Conservation (phyloP, 2,797 vertebrate genomes). For the Syncerus caffer region DNA sequence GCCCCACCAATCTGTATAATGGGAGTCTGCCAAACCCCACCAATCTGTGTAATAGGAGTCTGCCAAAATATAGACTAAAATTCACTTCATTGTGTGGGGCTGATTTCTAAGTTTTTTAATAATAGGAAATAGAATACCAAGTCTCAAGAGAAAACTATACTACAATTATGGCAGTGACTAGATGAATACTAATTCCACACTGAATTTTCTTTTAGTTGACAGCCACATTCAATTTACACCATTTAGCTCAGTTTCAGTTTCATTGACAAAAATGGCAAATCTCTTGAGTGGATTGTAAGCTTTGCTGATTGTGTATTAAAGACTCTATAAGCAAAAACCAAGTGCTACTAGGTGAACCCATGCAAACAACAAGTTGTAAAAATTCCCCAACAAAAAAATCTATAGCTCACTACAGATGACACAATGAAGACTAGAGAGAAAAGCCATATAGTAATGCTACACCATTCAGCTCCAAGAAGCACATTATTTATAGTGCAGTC, state of each 20-base stretch:
- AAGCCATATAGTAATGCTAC: conserved; percentile 90
- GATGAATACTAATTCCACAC: conserved; percentile 18
- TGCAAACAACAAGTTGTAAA: conserved; percentile 92
- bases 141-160: background rate
- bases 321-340: conserved; percentile 84
- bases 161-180: background rate
- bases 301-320: conserved; percentile 93
- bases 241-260: background rate
- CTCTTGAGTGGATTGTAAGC: conserved; percentile 90
- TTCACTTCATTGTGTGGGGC: background rate
- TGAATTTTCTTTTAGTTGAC: conserved; percentile 62
- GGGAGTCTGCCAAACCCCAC: conserved; percentile 7
- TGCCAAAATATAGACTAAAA: conserved; percentile 48
- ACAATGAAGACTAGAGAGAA: conserved; percentile 94
- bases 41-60: background rate
- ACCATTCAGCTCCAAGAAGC: conserved; percentile 87
- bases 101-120: conserved; percentile 26
- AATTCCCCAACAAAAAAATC: conserved; percentile 90
- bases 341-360: conserved; percentile 93
- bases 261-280: conserved; percentile 62
- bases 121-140: background rate
- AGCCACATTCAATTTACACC: background rate
- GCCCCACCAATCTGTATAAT: background rate
- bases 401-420: conserved; percentile 97
- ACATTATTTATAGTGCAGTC: conserved; percentile 83